Percentiles rank a stretch among this genome's conserved stretches.
phyloP scores from a whole-genome alignment of 2,888 invertebrate genomes.

The Macrophya annulata region DNA sequence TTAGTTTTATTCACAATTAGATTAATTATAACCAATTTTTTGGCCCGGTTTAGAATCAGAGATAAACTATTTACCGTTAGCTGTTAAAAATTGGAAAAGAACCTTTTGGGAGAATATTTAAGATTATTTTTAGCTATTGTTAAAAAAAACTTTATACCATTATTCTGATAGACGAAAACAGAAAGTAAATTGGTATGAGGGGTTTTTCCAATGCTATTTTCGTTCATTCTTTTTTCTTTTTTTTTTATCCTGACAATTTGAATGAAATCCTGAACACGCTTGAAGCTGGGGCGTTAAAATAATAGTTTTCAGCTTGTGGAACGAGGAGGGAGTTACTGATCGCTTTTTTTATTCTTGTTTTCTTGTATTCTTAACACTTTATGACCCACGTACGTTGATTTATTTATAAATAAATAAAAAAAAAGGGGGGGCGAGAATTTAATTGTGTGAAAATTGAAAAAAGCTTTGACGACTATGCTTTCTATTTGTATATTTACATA shows the following conservation, averaged over 20 bases:
- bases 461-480: background rate
- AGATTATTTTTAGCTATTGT: background rate
- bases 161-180: background rate
- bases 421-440: background rate
- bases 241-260: background rate
- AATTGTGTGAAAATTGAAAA: background rate
- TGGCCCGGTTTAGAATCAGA: background rate
- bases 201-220: conserved; percentile 5
- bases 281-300: background rate
- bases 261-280: conserved; percentile 13
- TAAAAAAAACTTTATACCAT: background rate
- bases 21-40: background rate
- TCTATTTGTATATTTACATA: background rate
- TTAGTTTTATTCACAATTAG: background rate
- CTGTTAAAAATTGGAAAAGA: background rate
- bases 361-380: background rate
- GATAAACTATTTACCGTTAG: background rate
- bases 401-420: background rate
- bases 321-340: background rate
- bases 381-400: conserved; percentile 12
- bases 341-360: background rate
- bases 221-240: background rate
- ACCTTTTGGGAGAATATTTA: background rate
- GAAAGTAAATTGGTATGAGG: background rate
- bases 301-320: conserved; percentile 19